These are phyloP conservation scores for Erpetoichthys calabaricus DNA, from an alignment of 2,797 vertebrate genomes.

Conservation along the genomic window DNA sequence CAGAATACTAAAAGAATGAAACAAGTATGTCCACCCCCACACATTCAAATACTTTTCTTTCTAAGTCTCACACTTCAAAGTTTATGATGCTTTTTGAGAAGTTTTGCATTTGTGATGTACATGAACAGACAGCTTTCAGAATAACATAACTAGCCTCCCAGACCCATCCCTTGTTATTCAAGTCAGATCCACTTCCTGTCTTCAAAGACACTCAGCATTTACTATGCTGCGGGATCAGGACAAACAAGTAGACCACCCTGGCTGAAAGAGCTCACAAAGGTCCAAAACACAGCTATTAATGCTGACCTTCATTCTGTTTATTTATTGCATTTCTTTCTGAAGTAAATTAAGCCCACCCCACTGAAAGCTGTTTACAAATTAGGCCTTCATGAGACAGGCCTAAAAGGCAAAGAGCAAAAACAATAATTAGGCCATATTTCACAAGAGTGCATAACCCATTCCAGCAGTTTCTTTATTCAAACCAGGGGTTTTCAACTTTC, in stretches of 20 bases:
- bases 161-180: constrained; percentile 9
- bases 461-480: too few species aligned
- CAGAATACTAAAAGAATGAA: too few species aligned
- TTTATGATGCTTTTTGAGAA: too few species aligned
- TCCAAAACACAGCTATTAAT: constrained; percentile 16
- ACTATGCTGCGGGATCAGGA: constrained; percentile 7
- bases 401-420: neutral
- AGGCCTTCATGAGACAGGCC: neutral
- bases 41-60: too few species aligned
- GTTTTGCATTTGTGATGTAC: constrained; percentile 12
- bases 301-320: constrained; percentile 5
- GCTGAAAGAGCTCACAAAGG: constrained; percentile 14
- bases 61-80: too few species aligned
- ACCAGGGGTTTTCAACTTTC: too few species aligned
- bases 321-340: neutral
- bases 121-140: constrained; percentile 9
- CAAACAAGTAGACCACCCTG: constrained; percentile 18
- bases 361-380: neutral
- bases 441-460: too few species aligned
- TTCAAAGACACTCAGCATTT: constrained; percentile 17
- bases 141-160: constrained; percentile 9
- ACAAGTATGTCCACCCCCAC: too few species aligned
- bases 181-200: constrained; percentile 18
- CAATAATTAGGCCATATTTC: neutral
- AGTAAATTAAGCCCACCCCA: neutral